Evolutionary conservation across 2,888 invertebrate species (phyloP), one percentile per base, ranked within the genome.

Genomic region (Watsonalla cultraria): DNA sequence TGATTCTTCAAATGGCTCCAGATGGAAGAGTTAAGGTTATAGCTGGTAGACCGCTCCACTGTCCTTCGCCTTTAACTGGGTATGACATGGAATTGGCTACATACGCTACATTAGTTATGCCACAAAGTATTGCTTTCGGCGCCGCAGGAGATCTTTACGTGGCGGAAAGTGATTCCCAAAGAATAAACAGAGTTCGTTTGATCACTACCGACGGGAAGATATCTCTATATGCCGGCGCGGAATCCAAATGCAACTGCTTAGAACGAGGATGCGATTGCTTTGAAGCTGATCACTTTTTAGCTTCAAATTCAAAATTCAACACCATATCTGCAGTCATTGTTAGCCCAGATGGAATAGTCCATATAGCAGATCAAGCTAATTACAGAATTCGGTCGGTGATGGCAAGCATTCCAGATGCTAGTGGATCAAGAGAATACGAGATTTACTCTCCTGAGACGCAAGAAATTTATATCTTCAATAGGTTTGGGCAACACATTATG

Each of bases 381-480:
- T 96, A 96, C 71, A 93, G 97, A 68, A 96, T 97, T 52, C 92
- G 97, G 46, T 96, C 96, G 0, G 96, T 97, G 0, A 96, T 95
- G 93, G 96, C 97, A 0, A 96, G 96, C 70, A 96, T 97, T 57
- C 97, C 97, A 0, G 96, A 96, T 64, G 95, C 96, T 0, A 96
- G 96, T 68, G 93, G 94, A 0, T 93, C 95, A 0, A 91, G 97
- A 47, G 96, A 97, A 75, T 99, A 98, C 78, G 97, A 98, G 80
- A 97, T 99, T 55, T 97, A 96, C 72, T 97, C 98, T 0, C 97
- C 98, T 0, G 98, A 98, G 70, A 97, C 97, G 5, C 98, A 98
- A 82, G 99, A 99, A 82, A 95, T 97, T 58, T 98, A 97, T 72
- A 94, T 97, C 33, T 98, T 98, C 87, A 98, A 98, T 72, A 92